Base-by-base conservation (phyloP, 1,140 invertebrate genomes). In the Streblospio benedicti region DNA sequence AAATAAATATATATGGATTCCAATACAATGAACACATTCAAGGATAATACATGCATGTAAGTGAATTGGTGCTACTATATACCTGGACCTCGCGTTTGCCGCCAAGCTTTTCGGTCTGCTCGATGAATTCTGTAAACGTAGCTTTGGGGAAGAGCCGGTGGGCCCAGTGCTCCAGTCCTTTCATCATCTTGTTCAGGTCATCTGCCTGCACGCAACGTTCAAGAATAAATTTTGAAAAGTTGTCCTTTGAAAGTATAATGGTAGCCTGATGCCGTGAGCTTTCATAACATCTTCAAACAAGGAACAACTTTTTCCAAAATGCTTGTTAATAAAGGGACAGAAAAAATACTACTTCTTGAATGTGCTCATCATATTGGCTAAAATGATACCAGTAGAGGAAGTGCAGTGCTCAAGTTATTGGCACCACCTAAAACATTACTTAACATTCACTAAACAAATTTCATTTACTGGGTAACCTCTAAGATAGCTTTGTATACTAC, bases 71-170 rank as follows among this genome's bases (percentile, higher is more conserved):
- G n/a, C n/a, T n/a, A n/a, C n/a, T n/a, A n/a, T n/a, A n/a, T n/a
- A 77, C 74, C 69, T 76, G 72, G 4, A 77, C 74, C 60, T 71
- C 70, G 59, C 72, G 73, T 53, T 76, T 78, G 44, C 62, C 61
- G 6, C 91, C 91, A 0, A 95, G 79, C 47, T 82, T 83, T 71
- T 93, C 91, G 52, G 91, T 82, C 76, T 85, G 86, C 55, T 85
- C 85, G 1, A 94, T 76, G 61, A 87, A 87, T 74, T 93, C 89
- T 70, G 89, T 86, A 80, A 94, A 94, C 20, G 85, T 81, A 66
- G 87, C 87, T 70, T 87, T 91, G 1, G 93, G 91, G 81, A 87
- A 94, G 44, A 96, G 72, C 59, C 92, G 81, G 73, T 95, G 91
- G 1, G 85, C 86, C 93, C 93, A 97, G 69, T 95, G 91, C 68